A percentile compares a stretch with the other conserved stretches of the same genome.
phyloP scores from a whole-genome alignment of 37 sponge, comb jelly and placozoan species.

The Lycopodina hypogea region DNA sequence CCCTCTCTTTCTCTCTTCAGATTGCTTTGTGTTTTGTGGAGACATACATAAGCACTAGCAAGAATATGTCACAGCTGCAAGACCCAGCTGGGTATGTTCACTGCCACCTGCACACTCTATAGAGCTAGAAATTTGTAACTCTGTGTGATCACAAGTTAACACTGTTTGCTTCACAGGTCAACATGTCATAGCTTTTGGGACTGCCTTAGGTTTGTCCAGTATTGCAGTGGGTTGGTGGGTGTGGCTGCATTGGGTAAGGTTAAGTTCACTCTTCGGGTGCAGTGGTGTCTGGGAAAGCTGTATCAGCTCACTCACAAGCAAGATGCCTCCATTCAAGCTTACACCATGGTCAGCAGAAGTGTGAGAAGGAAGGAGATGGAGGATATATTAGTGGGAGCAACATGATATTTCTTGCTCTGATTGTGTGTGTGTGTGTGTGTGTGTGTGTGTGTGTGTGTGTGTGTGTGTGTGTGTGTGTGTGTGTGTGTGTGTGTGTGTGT shows the following conservation, averaged over 20 bases:
- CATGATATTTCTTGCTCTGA: too few relatives aligned
- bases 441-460: neutral
- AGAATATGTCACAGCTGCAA: neutral
- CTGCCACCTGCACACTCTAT: too few relatives aligned
- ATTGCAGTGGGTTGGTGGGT: constrained; percentile 29
- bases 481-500: constrained; percentile 2
- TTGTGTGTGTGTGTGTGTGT: too few relatives aligned
- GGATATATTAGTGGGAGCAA: too few relatives aligned
- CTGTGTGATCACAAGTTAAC: too few relatives aligned
- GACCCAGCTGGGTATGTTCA: too few relatives aligned
- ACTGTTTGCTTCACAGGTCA: too few relatives aligned
- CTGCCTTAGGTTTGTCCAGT: constrained; percentile 32
- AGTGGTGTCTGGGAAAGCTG: constrained; percentile 43
- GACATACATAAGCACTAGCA: constrained; percentile 4
- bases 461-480: constrained; percentile 13
- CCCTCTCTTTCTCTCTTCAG: constrained; percentile 5
- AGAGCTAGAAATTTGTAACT: too few relatives aligned
- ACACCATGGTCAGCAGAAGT: constrained; percentile 9
- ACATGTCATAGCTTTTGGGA: constrained; percentile 27
- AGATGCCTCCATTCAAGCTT: constrained; percentile 12
- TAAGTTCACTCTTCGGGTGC: constrained; percentile 18
- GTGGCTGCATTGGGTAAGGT: neutral
- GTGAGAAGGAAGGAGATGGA: neutral
- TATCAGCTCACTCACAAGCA: constrained; percentile 2
- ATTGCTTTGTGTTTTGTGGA: constrained; percentile 47